Evolutionary conservation across 2,888 invertebrate genomes (phyloP).

Genomic region (Anoncus sp.): DNA sequence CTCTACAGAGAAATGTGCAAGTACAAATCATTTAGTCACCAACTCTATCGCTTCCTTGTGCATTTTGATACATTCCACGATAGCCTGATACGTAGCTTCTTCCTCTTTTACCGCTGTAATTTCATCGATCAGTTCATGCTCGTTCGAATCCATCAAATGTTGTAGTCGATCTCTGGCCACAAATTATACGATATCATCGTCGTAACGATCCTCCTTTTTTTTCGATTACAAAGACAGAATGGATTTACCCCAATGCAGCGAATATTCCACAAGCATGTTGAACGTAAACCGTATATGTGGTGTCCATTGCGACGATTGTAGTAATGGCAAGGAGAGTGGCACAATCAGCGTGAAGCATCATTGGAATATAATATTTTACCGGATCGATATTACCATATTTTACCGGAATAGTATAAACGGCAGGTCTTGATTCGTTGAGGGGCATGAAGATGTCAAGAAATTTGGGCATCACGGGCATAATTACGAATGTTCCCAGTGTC

Average conservation of each 20-base stretch:
- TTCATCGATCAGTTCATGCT: background rate
- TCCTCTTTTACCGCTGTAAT: background rate
- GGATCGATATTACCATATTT: slow-evolving; percentile 46
- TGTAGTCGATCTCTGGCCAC: slow-evolving; percentile 30
- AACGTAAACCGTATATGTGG: slow-evolving; percentile 51
- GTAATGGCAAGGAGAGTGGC: slow-evolving; percentile 28
- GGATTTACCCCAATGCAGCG: slow-evolving; percentile 45
- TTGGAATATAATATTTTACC: slow-evolving; percentile 45
- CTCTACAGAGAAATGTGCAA: background rate
- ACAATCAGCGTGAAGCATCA: slow-evolving; percentile 49
- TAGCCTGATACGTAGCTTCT: slow-evolving; percentile 26
- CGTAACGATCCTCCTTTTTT: background rate
- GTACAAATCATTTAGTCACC: slow-evolving; percentile 31
- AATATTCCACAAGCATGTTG: slow-evolving; percentile 61
- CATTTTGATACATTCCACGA: slow-evolving; percentile 58
- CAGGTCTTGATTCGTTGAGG: slow-evolving; percentile 53
- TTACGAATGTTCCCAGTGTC: slow-evolving; percentile 44
- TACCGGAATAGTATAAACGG: slow-evolving; percentile 19
- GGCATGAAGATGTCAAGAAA: slow-evolving; percentile 53
- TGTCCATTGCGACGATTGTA: slow-evolving; percentile 47
- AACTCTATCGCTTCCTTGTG: slow-evolving; percentile 60
- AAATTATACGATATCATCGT: background rate
- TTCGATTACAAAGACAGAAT: background rate
- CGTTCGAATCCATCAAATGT: slow-evolving; percentile 11
- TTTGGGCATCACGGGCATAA: slow-evolving; percentile 49